phyloP scores from a whole-genome alignment of 2,888 invertebrate genomes.

The Spicauda simplicius region DNA sequence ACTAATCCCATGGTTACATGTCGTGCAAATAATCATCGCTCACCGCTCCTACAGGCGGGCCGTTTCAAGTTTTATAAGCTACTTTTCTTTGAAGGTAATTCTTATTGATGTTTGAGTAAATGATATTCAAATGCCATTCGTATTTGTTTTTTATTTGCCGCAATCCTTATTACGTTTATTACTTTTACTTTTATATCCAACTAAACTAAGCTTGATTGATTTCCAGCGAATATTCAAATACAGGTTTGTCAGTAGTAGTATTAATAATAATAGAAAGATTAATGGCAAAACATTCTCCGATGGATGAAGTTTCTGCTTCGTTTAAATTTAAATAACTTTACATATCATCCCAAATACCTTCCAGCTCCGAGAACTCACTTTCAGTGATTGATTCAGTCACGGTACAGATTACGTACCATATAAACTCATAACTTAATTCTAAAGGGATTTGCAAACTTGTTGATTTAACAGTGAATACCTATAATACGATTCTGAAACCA shows the following conservation, averaged over 20 bases:
- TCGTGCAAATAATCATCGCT: constrained; percentile 32
- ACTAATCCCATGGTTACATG: constrained; percentile 58
- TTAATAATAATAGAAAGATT: background rate
- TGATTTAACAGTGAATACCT: constrained; percentile 20
- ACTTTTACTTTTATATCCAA: background rate
- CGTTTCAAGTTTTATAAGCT: constrained; percentile 36
- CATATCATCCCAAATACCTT: background rate
- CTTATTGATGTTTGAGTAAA: constrained; percentile 32
- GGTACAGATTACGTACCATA: constrained; percentile 15
- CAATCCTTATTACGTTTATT: constrained; percentile 4
- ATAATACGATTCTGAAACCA: background rate
- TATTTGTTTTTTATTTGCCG: background rate
- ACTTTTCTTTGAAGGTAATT: constrained; percentile 30
- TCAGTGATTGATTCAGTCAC: constrained; percentile 23
- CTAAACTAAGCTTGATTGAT: background rate
- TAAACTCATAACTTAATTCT: constrained; percentile 11
- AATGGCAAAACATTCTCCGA: background rate
- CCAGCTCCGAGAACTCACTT: constrained; percentile 2
- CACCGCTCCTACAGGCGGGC: constrained; percentile 18
- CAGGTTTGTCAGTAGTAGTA: too few relatives aligned
- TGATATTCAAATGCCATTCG: constrained; percentile 11
- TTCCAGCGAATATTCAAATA: background rate
- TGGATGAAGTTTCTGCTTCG: background rate
- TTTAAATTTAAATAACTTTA: background rate
- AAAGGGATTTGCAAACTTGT: constrained; percentile 12